Conservation (phyloP, 2,888 invertebrate species). For the Torymus aiolomorphi region DNA sequence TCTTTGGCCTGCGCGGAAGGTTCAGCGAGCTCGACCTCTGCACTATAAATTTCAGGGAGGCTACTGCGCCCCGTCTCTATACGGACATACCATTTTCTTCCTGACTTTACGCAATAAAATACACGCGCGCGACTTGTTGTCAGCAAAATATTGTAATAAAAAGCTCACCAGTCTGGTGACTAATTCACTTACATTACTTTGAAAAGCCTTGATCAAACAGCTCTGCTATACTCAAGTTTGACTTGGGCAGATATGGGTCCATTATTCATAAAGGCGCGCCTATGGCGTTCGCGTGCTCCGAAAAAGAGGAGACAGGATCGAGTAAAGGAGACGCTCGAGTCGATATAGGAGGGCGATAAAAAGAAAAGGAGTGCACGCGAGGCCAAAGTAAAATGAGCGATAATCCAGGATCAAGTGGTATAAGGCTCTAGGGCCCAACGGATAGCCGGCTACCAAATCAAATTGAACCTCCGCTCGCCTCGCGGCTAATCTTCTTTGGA, state of each 20-base stretch:
- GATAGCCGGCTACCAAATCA: slow-evolving; percentile 53
- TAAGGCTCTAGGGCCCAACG: slow-evolving; percentile 18
- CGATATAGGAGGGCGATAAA: background rate
- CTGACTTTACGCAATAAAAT: too few species aligned
- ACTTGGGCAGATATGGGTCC: slow-evolving; percentile 12
- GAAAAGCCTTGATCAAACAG: too few species aligned
- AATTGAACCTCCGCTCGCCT: slow-evolving; percentile 15
- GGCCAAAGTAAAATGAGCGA: slow-evolving; percentile 11
- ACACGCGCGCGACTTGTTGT: background rate
- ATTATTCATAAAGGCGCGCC: background rate
- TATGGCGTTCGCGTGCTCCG: background rate
- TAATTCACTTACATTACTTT: too few species aligned
- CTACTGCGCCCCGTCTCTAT: too few species aligned
- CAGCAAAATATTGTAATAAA: slow-evolving; percentile 8
- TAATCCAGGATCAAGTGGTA: slow-evolving; percentile 33
- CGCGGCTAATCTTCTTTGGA: slow-evolving; percentile 60
- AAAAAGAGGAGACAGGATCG: background rate
- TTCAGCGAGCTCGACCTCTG: slow-evolving; percentile 13
- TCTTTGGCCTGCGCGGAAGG: background rate
- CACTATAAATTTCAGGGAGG: slow-evolving; percentile 27
- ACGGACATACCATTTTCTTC: background rate
- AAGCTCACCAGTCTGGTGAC: too few species aligned
- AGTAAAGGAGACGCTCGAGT: background rate
- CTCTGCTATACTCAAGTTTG: slow-evolving; percentile 6
- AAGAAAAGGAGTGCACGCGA: background rate